A percentile compares a stretch with the other conserved stretches of the same genome.
phyloP scores from a whole-genome alignment of 2,888 invertebrate species.

The Neuroscelio doddi region DNA sequence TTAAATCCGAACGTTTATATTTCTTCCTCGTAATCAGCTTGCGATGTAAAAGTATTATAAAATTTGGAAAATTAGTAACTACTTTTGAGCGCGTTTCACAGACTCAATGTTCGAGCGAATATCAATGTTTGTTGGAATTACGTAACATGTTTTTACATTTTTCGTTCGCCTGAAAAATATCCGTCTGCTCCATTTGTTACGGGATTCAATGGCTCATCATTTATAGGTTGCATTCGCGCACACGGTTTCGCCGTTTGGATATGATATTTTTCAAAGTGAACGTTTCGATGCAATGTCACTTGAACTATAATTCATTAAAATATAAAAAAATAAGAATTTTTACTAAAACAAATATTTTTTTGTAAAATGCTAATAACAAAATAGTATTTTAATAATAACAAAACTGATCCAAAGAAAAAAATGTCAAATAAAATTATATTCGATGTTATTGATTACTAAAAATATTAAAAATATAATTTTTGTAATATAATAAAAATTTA shows the following conservation, averaged over 20 bases:
- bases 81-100: background rate
- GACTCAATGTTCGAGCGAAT: slow-evolving; percentile 13
- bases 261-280: slow-evolving; percentile 22
- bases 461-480: no score
- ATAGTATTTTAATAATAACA: no score
- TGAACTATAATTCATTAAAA: no score
- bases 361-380: no score
- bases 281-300: no score
- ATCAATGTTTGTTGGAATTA: slow-evolving; percentile 24
- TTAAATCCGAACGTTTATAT: background rate
- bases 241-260: slow-evolving; percentile 4
- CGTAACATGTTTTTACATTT: slow-evolving; percentile 34
- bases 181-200: slow-evolving; percentile 25
- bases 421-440: no score
- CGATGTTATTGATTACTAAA: no score
- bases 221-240: slow-evolving; percentile 14
- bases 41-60: slow-evolving; percentile 11
- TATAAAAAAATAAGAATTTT: no score
- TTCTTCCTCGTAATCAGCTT: slow-evolving; percentile 10
- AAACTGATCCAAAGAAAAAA: no score
- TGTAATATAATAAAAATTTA: no score
- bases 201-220: slow-evolving; percentile 27
- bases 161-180: slow-evolving; percentile 29
- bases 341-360: no score
- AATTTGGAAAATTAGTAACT: slow-evolving; percentile 20